Evolutionary conservation across 2,888 invertebrate species (phyloP), one percentile per base, ranked within the genome.

Genomic region (Parascotia fuliginaria): DNA sequence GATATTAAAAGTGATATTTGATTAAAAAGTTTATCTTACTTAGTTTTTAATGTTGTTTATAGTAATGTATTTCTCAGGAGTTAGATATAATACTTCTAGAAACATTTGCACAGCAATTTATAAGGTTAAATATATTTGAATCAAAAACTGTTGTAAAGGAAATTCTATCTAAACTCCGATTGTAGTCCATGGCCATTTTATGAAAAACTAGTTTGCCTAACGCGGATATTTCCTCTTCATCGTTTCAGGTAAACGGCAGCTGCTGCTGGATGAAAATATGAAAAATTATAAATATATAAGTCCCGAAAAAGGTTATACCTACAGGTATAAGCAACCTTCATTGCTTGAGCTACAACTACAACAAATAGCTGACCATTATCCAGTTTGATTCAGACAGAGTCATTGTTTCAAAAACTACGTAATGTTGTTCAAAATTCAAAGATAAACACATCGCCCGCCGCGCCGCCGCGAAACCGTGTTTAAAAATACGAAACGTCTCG

Each of bases 401-500:
- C 29, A 42, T 38, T 59, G 36, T 53, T 39, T 46, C 29, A 6
- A 45, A 42, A 44, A 62, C 33, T 39, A 43, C 32, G n/a, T 34
- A 49, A 49, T 24, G n/a, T 13, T 47, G 37, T 53, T 57, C 59
- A 51, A 63, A 75, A 70, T 67, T 41, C 36, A 75, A 67, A 80
- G 79, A 85, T 76, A 85, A 81, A 82, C 63, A 81, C 72, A 55
- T 68, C 70, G 59, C n/a, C n/a, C n/a, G n/a, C n/a, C 70, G 80
- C 71, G 55, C 69, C 70, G 59, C 70, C 65, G 27, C 71, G 70
- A 70, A 80, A 80, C 84, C 88, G 83, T 85, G 86, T 75, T 85
- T 89, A 89, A 91, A n/a, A 86, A 86, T 79, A 82, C 84, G 81
- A 79, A 87, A 80, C 87, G 62, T 75, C 75, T 73, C 67, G 67